phyloP scores from a whole-genome alignment of 2,797 vertebrate species.

The Micrastur ruficollis region DNA sequence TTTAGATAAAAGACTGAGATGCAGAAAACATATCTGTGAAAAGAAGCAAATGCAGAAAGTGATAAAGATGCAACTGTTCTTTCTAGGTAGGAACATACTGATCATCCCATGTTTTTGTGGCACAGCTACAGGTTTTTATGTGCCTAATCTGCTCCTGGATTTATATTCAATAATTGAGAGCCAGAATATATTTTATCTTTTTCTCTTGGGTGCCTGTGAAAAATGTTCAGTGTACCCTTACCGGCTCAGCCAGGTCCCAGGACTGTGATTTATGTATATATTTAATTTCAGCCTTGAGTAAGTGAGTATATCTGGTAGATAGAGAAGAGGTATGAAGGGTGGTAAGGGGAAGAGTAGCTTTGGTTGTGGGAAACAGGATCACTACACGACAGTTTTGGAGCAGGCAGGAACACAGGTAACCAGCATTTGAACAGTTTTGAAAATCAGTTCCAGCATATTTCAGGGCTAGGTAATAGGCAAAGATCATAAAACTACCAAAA shows the following conservation, averaged over 20 bases:
- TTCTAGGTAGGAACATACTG: neutral
- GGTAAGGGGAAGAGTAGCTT: neutral
- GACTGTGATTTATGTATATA: neutral
- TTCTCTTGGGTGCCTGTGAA: neutral
- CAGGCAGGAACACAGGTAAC: neutral
- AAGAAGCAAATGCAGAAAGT: neutral
- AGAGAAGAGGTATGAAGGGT: neutral
- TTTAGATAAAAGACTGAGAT: neutral
- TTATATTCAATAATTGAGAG: neutral
- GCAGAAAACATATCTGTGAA: neutral
- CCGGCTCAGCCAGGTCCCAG: neutral
- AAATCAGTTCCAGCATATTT: neutral
- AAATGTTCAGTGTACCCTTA: neutral
- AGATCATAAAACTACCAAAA: neutral
- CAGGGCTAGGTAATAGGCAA: neutral
- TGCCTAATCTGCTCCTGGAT: neutral
- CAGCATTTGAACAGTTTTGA: neutral
- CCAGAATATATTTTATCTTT: neutral
- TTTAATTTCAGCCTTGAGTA: neutral
- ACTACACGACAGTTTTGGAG: neutral
- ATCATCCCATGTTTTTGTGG: neutral
- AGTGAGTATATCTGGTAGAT: neutral
- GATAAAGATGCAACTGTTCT: neutral
- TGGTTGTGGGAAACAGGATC: neutral
- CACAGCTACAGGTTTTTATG: neutral